Conservation (phyloP, 2,888 invertebrate genomes). For the Caenorhabditis virilis region DNA sequence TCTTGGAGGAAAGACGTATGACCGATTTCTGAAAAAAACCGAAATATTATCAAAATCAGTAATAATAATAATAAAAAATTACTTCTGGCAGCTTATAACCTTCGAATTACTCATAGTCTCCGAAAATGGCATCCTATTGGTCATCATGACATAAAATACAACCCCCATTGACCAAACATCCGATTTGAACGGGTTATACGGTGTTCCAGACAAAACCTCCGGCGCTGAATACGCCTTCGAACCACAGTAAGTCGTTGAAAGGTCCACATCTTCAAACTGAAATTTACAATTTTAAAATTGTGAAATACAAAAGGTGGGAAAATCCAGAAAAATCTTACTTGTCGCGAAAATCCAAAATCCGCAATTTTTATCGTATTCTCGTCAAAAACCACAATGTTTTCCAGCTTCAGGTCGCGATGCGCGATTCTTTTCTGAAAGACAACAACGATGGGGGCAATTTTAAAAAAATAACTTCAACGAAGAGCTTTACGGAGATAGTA, state of each 20-base stretch:
- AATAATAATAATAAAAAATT: conserved; percentile 1
- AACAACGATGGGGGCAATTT: too few relatives aligned
- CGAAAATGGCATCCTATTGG: conserved; percentile 71
- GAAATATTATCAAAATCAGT: not conserved
- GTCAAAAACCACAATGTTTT: conserved; percentile 71
- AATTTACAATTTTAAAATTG: not conserved
- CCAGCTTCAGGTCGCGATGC: conserved; percentile 72
- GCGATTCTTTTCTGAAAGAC: conserved; percentile 66
- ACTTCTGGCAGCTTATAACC: conserved; percentile 51
- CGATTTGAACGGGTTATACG: conserved; percentile 71
- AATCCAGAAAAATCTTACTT: conserved; percentile 11
- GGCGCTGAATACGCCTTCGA: conserved; percentile 71
- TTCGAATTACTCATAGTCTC: conserved; percentile 68
- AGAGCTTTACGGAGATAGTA: too few relatives aligned
- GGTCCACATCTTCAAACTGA: conserved; percentile 3
- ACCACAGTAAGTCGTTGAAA: conserved; percentile 71
- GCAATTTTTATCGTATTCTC: conserved; percentile 69
- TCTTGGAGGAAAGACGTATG: conserved; percentile 15
- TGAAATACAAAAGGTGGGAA: too few relatives aligned
- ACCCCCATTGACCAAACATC: conserved; percentile 72
- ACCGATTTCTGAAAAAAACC: conserved; percentile 1
- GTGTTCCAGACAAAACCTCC: conserved; percentile 69
- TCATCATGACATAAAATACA: conserved; percentile 70
- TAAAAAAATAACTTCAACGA: too few relatives aligned
- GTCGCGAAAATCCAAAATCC: conserved; percentile 71